Evolutionary conservation across 2,888 invertebrate species (phyloP), one percentile per base, ranked within the genome.

Genomic region (Lasioglossum malachurum): DNA sequence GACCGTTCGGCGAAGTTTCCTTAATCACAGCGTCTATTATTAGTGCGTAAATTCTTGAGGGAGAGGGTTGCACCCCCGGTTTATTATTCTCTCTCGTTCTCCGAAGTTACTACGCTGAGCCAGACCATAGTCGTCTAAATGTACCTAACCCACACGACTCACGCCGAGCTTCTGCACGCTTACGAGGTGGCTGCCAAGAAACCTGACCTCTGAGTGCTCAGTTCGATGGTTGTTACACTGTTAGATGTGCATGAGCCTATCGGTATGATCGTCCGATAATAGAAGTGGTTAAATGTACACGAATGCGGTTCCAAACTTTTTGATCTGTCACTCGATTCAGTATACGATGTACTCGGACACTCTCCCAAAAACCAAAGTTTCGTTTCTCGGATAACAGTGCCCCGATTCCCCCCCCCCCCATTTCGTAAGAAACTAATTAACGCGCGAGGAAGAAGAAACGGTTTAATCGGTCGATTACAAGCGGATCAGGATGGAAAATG

Each of bases 141-240:
- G 71, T 82, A 80, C 44, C 44, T 64, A 57, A 46, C 75, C 41
- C 57, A 84, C 79, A 84, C 78, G 84, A 88, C 76, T 88, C 91
- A 91, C 89, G 92, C 93, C 90, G 89, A 92, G 93, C 93, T 93
- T 93, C n/a, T 93, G 93, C 93, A 93, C 93, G 92, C 93, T 93
- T 93, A 84, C 87, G 85, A 87, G 85, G 92, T 92, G 89, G 92
- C 93, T 92, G 91, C 81, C 88, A 90, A 84, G 80, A 86, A 77
- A 90, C 83, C 82, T 84, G 86, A 84, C 81, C 83, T 76, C 75
- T 60, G 82, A 85, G 84, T 90, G 83, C 82, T 80, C 84, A 72
- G 74, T 78, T 82, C 80, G 78, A 86, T 89, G 82, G 81, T 84
- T 89, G 86, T 90, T 78, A 57, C 83, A 46, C 83, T 86, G 82